phyloP scores from a whole-genome alignment of 2,797 vertebrate genomes.

The Phrynocephalus vlangalii region DNA sequence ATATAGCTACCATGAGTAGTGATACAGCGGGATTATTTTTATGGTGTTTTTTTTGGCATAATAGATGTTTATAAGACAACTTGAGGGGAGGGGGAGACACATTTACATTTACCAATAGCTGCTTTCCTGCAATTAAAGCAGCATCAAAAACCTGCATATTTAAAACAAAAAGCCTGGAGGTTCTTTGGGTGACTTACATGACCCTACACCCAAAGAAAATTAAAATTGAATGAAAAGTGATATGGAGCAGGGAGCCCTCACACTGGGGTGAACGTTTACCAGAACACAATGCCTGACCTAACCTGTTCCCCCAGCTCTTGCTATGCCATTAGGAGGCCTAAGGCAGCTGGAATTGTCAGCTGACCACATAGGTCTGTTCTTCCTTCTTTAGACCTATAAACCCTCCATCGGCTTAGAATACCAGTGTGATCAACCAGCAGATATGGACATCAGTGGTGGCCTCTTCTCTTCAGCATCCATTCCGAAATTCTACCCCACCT shows the following conservation, averaged over 20 bases:
- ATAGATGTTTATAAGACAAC: slow-evolving; percentile 2
- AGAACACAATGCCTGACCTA: no score
- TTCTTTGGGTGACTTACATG: not conserved
- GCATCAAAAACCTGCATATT: not conserved
- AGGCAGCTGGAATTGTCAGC: not conserved
- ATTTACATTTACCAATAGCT: not conserved
- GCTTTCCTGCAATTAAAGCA: not conserved
- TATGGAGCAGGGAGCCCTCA: not conserved
- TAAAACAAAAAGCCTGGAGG: not conserved
- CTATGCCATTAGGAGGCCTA: no score
- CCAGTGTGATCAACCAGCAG: not conserved
- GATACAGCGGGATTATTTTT: slow-evolving; percentile 7
- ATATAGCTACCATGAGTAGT: not conserved
- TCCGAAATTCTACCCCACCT: not conserved
- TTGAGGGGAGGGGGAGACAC: not conserved
- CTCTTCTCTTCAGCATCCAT: not conserved
- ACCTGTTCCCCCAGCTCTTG: no score
- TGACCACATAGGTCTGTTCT: no score
- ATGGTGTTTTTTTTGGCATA: not conserved
- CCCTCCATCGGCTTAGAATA: not conserved
- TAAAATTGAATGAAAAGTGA: not conserved
- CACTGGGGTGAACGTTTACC: no score
- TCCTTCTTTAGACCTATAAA: not conserved
- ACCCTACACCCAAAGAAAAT: not conserved
- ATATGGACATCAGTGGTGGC: not conserved